Conservation (phyloP, 1,140 invertebrate species). For the Bombus superbus region DNA sequence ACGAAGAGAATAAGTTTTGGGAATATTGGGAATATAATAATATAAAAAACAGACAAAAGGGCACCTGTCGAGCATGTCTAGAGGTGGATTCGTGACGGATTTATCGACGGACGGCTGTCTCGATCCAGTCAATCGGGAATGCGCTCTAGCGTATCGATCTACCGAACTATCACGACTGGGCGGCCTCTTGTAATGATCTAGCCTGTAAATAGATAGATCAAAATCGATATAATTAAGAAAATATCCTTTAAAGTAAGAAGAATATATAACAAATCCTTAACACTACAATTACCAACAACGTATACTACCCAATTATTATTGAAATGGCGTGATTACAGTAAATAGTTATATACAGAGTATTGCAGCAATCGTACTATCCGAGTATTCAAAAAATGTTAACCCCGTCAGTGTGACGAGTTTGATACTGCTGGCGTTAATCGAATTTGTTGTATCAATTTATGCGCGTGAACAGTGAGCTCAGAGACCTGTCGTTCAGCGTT, state of each 20-base stretch:
- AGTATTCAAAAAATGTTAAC: too few species aligned
- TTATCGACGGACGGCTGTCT: conserved; percentile 91
- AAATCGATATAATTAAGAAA: not conserved
- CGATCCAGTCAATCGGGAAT: conserved; percentile 83
- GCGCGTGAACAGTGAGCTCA: not conserved
- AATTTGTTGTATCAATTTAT: too few species aligned
- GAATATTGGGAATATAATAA: too few species aligned
- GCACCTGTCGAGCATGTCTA: conserved; percentile 81
- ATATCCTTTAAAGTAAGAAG: too few species aligned
- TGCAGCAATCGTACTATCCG: too few species aligned
- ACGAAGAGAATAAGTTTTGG: not conserved
- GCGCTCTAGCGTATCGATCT: conserved; percentile 89
- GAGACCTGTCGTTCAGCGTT: conserved; percentile 79
- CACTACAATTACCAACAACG: not conserved
- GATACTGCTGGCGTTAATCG: not conserved
- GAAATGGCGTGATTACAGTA: too few species aligned
- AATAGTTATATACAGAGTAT: too few species aligned
- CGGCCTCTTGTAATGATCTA: conserved; percentile 97
- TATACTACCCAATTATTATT: too few species aligned
- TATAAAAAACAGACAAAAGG: not conserved
- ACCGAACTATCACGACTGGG: conserved; percentile 94
- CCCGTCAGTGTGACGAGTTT: not conserved
- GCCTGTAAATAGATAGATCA: conserved; percentile 74
- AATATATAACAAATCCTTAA: not conserved
- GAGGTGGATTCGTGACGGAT: conserved; percentile 76